Conservation (phyloP, 64 coral and sea anemone species). For the Hydrozoanthus tunicans region DNA sequence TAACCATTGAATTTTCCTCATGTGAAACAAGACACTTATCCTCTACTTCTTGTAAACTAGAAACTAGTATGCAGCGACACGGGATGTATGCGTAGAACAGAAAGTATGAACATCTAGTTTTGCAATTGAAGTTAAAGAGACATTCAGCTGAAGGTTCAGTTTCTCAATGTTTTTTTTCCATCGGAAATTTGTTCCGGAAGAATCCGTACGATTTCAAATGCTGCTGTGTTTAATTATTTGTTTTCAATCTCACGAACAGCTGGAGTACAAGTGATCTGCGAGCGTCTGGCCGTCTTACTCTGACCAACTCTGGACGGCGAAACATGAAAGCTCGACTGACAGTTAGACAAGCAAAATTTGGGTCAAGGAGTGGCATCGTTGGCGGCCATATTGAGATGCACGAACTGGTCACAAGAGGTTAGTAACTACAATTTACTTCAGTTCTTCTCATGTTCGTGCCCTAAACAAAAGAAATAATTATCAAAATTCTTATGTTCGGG, state of each 20-base stretch:
- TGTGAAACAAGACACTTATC: too few relatives aligned
- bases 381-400: conserved; percentile 94
- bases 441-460: background rate
- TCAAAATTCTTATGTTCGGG: too few relatives aligned
- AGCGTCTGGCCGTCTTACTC: conserved; percentile 77
- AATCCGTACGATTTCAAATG: background rate
- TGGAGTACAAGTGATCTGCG: conserved; percentile 99
- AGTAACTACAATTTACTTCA: background rate
- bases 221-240: background rate
- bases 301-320: conserved; percentile 88
- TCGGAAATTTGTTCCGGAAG: background rate
- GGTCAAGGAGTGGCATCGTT: conserved; percentile 94
- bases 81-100: too few relatives aligned
- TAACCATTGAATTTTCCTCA: too few relatives aligned
- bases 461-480: too few relatives aligned
- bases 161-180: background rate
- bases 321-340: conserved; percentile 73
- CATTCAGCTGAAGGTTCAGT: too few relatives aligned
- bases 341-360: conserved; percentile 87
- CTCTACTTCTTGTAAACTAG: too few relatives aligned
- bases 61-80: too few relatives aligned
- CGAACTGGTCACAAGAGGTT: conserved; percentile 87
- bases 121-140: background rate
- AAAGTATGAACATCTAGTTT: background rate
- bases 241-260: conserved; percentile 22